These are phyloP conservation scores for Acestrorhynchus altus DNA, from an alignment of 2,797 vertebrate species.

Conservation along the genomic window DNA sequence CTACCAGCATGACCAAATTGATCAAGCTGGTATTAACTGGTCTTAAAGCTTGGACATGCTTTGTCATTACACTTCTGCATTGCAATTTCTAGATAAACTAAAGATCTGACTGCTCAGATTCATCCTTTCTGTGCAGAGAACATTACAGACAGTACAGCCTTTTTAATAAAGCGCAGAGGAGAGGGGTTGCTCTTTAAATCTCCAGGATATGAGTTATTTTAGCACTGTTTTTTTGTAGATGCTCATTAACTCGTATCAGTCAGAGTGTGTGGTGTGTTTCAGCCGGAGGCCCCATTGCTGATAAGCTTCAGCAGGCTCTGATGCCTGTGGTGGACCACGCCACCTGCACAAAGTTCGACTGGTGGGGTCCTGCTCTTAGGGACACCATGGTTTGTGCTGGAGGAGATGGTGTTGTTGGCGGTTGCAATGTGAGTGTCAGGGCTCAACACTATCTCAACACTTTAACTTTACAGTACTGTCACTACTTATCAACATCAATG, in stretches of 20 bases:
- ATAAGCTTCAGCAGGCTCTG: constrained; percentile 89
- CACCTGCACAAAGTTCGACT: constrained; percentile 83
- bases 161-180: too few relatives aligned
- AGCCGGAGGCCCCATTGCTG: constrained; percentile 88
- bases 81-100: too few relatives aligned
- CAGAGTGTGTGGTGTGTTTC: constrained; percentile 59
- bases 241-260: neutral
- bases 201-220: too few relatives aligned
- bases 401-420: constrained; percentile 80
- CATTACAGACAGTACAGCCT: too few relatives aligned
- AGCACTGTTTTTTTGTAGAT: neutral
- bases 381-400: constrained; percentile 80
- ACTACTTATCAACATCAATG: constrained; percentile 3
- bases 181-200: neutral
- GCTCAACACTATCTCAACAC: neutral
- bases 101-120: too few relatives aligned
- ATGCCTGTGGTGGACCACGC: constrained; percentile 85
- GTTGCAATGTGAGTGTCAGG: constrained; percentile 77
- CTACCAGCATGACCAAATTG: too few relatives aligned
- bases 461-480: neutral
- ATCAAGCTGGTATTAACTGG: too few relatives aligned
- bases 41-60: too few relatives aligned
- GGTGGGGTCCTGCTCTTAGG: constrained; percentile 81
- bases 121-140: too few relatives aligned
- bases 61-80: too few relatives aligned